These are phyloP conservation scores for Sclerodermus sp. DNA, from an alignment of 2,888 invertebrate species.

Conservation along the genomic window DNA sequence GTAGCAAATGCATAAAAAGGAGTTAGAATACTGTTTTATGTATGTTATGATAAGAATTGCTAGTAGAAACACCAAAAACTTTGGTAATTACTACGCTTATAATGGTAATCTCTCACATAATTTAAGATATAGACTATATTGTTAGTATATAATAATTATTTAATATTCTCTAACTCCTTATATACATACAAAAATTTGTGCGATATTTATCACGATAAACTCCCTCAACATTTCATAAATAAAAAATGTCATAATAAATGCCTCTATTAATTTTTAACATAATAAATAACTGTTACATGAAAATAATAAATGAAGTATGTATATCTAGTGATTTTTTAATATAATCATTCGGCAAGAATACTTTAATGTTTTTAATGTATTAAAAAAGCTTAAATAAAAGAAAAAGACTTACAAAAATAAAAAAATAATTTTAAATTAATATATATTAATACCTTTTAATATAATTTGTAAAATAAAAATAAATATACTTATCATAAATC, in stretches of 20 bases:
- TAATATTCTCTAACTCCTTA: not conserved
- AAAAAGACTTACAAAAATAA: too few species aligned
- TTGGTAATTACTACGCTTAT: not conserved
- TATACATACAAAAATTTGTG: slow-evolving; percentile 24
- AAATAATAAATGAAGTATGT: too few species aligned
- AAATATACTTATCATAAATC: too few species aligned
- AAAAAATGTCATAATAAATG: too few species aligned
- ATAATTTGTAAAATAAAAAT: slow-evolving; percentile 6
- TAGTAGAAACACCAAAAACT: not conserved
- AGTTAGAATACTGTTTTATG: slow-evolving; percentile 1
- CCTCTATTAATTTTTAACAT: too few species aligned
- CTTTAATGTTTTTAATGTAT: too few species aligned
- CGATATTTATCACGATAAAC: slow-evolving; percentile 7
- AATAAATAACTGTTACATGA: too few species aligned
- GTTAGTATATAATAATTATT: not conserved
- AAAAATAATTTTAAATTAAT: too few species aligned
- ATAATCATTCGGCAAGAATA: too few species aligned
- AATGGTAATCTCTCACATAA: not conserved
- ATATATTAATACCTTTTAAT: slow-evolving; percentile 33
- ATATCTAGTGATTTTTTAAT: too few species aligned
- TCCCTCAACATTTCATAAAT: too few species aligned
- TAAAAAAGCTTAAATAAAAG: too few species aligned
- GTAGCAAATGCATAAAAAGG: slow-evolving; percentile 25
- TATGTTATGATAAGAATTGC: not conserved
- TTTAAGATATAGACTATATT: not conserved